phyloP scores from a whole-genome alignment of 1,140 invertebrate genomes.

The Wiebesia pumilae region DNA sequence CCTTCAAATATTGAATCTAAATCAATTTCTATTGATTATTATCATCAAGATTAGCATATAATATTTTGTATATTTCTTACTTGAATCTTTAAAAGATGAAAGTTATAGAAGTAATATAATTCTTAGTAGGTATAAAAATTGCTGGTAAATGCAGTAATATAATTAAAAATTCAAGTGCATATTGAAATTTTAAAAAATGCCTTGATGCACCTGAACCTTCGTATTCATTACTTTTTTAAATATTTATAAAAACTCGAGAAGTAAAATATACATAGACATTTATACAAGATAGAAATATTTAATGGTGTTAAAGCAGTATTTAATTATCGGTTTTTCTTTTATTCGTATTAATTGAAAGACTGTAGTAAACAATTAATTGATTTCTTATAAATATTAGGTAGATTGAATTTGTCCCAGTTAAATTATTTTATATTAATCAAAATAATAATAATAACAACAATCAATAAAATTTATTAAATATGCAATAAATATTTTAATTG shows the following conservation, averaged over 20 bases:
- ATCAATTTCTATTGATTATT: neutral
- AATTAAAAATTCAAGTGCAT: conserved; percentile 15
- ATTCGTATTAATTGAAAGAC: neutral
- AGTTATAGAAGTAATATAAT: neutral
- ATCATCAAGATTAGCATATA: no score
- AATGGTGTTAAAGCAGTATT: conserved; percentile 30
- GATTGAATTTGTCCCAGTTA: conserved; percentile 23
- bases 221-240: neutral
- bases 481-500: no score
- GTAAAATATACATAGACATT: neutral
- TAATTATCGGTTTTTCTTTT: conserved; percentile 30
- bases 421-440: conserved; percentile 38
- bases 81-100: no score
- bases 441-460: conserved; percentile 3
- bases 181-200: neutral
- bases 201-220: neutral
- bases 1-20: neutral
- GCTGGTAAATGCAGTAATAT: neutral
- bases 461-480: neutral
- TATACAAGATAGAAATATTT: neutral
- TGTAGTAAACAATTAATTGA: conserved; percentile 26
- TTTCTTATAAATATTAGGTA: neutral
- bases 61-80: no score
- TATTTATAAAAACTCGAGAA: neutral
- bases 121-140: neutral